Evolutionary conservation across 1,140 invertebrate species (phyloP).

Genomic region (Augochlora pura): DNA sequence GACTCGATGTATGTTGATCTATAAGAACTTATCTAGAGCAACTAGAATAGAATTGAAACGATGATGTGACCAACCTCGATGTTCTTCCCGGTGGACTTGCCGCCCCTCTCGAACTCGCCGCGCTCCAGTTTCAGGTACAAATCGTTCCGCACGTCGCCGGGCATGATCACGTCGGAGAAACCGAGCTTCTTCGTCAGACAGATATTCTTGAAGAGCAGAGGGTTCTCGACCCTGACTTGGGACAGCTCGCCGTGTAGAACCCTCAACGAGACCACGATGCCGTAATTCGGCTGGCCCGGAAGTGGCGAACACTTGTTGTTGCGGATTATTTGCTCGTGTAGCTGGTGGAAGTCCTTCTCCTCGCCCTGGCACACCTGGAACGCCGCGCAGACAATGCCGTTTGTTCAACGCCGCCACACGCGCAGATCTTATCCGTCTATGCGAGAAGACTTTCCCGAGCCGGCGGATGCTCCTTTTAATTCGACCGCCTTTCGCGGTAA

Average conservation of each 20-base stretch:
- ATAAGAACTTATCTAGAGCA: too few species aligned
- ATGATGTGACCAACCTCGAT: conserved; percentile 84
- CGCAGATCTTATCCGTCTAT: background rate
- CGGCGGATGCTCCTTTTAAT: background rate
- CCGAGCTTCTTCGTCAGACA: conserved; percentile 93
- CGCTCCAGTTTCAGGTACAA: conserved; percentile 93
- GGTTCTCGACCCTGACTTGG: conserved; percentile 88
- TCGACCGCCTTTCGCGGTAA: background rate
- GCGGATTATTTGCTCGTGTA: conserved; percentile 93
- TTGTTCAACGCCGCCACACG: background rate
- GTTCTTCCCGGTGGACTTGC: conserved; percentile 97
- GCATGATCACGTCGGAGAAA: conserved; percentile 97
- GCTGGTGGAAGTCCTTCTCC: conserved; percentile 94
- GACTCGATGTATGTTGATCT: too few species aligned
- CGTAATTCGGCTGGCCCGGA: conserved; percentile 84
- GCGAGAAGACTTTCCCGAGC: background rate
- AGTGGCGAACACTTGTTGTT: conserved; percentile 91
- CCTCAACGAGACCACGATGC: conserved; percentile 87
- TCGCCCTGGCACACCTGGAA: conserved; percentile 90
- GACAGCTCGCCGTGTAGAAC: conserved; percentile 88
- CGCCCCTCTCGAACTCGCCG: conserved; percentile 95
- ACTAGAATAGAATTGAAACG: too few species aligned
- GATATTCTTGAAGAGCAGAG: conserved; percentile 90
- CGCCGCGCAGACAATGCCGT: background rate
- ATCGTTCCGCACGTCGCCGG: conserved; percentile 96